Evolutionary conservation across 2,797 vertebrate species (phyloP).

Genomic region (Distichodus sexfasciatus): DNA sequence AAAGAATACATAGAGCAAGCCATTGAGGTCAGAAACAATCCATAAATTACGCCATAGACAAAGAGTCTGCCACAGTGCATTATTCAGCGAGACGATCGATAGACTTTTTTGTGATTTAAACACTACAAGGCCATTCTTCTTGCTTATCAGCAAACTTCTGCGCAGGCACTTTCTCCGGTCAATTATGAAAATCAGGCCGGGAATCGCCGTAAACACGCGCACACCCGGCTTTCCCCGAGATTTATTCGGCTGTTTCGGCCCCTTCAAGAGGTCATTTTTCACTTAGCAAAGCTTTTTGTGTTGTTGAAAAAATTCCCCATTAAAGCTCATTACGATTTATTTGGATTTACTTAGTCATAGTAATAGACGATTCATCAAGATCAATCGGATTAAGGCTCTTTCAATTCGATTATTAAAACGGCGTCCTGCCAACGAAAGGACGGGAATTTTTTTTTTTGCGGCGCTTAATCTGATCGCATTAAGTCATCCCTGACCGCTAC

Average conservation of each 20-base stretch:
- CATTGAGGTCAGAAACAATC: slow-evolving; percentile 47
- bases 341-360: slow-evolving; percentile 70
- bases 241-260: slow-evolving; percentile 67
- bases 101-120: slow-evolving; percentile 55
- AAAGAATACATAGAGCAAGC: slow-evolving; percentile 34
- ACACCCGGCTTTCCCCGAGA: slow-evolving; percentile 55
- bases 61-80: slow-evolving; percentile 46
- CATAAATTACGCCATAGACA: slow-evolving; percentile 54
- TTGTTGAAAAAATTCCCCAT: slow-evolving; percentile 72
- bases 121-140: slow-evolving; percentile 53
- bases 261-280: slow-evolving; percentile 65
- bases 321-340: slow-evolving; percentile 74
- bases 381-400: slow-evolving; percentile 62
- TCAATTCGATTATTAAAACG: slow-evolving; percentile 58
- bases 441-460: slow-evolving; percentile 37
- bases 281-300: slow-evolving; percentile 71
- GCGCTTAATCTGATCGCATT: slow-evolving; percentile 36
- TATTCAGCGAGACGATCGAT: slow-evolving; percentile 54
- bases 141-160: slow-evolving; percentile 59
- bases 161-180: slow-evolving; percentile 58
- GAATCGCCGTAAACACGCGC: slow-evolving; percentile 56
- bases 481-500: slow-evolving; percentile 31
- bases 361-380: slow-evolving; percentile 72
- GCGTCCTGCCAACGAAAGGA: slow-evolving; percentile 33
- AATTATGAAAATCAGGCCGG: slow-evolving; percentile 70